Evolutionary conservation across 2,888 invertebrate genomes (phyloP).

Genomic region (Athalia cordata): DNA sequence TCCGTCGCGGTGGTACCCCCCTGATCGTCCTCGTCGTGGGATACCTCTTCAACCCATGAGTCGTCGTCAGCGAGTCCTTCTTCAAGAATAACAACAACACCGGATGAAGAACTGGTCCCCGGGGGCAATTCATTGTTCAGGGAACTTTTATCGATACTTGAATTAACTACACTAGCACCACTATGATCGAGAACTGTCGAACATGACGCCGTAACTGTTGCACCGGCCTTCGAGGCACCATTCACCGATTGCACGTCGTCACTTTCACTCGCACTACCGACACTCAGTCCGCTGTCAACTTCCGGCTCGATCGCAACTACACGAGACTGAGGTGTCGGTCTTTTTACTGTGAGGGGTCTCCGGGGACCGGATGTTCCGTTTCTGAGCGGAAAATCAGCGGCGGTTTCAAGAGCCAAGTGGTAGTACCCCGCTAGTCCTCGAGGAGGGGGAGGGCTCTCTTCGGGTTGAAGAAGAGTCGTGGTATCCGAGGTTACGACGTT

Average conservation of each 20-base stretch:
- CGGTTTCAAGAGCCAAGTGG: constrained; percentile 72
- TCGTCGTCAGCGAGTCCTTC: constrained; percentile 93
- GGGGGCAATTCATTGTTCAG: constrained; percentile 50
- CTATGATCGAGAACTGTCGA: constrained; percentile 49
- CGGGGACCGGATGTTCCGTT: constrained; percentile 61
- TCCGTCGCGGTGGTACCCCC: constrained; percentile 80
- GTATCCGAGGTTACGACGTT: constrained; percentile 86
- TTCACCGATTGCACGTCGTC: constrained; percentile 68
- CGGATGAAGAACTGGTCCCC: constrained; percentile 58
- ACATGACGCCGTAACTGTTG: constrained; percentile 17
- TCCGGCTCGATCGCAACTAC: constrained; percentile 58
- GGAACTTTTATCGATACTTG: constrained; percentile 49
- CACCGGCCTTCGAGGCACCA: constrained; percentile 48
- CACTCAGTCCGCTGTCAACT: constrained; percentile 68
- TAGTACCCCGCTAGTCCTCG: constrained; percentile 72
- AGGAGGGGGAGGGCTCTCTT: constrained; percentile 78
- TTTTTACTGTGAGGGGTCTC: constrained; percentile 67
- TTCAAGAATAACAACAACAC: constrained; percentile 84
- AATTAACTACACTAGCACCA: constrained; percentile 50
- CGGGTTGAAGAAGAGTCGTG: constrained; percentile 80
- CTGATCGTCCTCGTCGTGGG: constrained; percentile 84
- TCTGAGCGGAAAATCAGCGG: constrained; percentile 52
- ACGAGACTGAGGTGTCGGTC: constrained; percentile 50
- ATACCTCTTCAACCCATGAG: constrained; percentile 93
- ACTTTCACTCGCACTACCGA: constrained; percentile 70